Base-by-base conservation (phyloP, 2,888 invertebrate genomes). In the Stenoptilia bipunctidactyla region DNA sequence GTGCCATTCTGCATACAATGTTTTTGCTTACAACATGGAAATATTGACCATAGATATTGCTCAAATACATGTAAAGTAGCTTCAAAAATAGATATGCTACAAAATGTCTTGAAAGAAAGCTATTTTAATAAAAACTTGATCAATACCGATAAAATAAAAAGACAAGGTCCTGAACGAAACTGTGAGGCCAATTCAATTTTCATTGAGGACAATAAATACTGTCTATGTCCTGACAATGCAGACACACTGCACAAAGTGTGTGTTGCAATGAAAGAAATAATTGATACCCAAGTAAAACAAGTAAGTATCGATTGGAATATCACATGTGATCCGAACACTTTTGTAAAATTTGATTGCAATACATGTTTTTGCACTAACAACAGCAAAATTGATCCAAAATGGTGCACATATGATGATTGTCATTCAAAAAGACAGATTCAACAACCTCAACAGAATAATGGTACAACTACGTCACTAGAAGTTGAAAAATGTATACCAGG, bases 361-460 rank as follows among this genome's bases (percentile, higher is more conserved):
- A 68, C 68, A 1, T 85, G 84, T 45, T 79, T 70, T 43, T 84
- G 84, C 45, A 55, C 59, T 0, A 71, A 70, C 49, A 50, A 54
- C n/a, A 82, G 82, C 2, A 70, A 52, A 33, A 58, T 80, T 30
- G 71, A 82, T 45, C 61, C 61, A 0, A 76, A 75, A 45, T 82
- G 82, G 82, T 82, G 82, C 40, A 82, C 82, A 0, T 62, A 66
- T 12, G 82, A 82, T 33, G 72, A 82, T 36, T 82, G 82, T 43
- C 53, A 66, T 34, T 56, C 65, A 1, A 79, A 75, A 45, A 61
- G 48, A 39, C 44, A 53, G 1, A 55, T 68, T 13, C 49, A 56
- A 40, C 55, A 63, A 1, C 52, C 52, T 10, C 62, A 70, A 33
- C 38, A 46, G 2, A 38, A 41, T 5, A 33, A 45, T 6, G 20